Percentiles rank a stretch among this genome's conserved stretches.
Evolutionary conservation across 2,113 vertebrate genomes (phyloP).

Genomic region (Heterotilapia buettikoferi): DNA sequence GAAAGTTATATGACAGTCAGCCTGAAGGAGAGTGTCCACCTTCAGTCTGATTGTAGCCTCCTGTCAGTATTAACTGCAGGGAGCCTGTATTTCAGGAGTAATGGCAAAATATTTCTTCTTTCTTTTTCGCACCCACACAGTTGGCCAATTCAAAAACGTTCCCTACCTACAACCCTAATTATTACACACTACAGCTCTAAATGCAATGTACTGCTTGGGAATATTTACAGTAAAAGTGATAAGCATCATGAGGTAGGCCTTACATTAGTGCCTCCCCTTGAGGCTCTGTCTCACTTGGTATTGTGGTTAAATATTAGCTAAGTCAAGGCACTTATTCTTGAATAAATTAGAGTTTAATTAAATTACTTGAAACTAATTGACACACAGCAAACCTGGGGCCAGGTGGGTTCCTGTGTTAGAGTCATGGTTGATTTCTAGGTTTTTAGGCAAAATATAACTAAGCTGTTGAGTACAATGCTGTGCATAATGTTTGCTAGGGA

Average conservation of each 20-base stretch:
- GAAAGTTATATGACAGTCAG: not conserved
- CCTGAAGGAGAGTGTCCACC: not conserved
- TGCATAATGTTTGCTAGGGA: not conserved
- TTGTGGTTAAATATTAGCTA: not conserved
- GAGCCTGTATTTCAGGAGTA: not conserved
- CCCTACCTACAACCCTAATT: not conserved
- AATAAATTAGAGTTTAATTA: slow-evolving; percentile 7
- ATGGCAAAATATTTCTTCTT: not conserved
- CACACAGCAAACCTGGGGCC: not conserved
- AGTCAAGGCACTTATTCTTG: not conserved
- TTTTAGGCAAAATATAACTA: not conserved
- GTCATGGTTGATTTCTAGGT: not conserved
- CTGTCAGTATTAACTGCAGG: not conserved
- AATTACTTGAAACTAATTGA: slow-evolving; percentile 5
- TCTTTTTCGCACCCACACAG: accelerated
- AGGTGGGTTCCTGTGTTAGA: not conserved
- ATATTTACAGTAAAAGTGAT: not conserved
- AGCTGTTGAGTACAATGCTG: not conserved
- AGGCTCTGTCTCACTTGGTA: not conserved
- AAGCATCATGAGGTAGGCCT: not conserved
- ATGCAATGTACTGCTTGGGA: not conserved
- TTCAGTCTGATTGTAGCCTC: not conserved
- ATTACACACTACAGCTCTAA: not conserved
- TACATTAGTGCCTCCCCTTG: not conserved
- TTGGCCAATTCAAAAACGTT: not conserved